Evolutionary conservation across 1,140 invertebrate genomes (phyloP), one percentile per base, ranked within the genome.

Genomic region (Drosophila subobscura): DNA sequence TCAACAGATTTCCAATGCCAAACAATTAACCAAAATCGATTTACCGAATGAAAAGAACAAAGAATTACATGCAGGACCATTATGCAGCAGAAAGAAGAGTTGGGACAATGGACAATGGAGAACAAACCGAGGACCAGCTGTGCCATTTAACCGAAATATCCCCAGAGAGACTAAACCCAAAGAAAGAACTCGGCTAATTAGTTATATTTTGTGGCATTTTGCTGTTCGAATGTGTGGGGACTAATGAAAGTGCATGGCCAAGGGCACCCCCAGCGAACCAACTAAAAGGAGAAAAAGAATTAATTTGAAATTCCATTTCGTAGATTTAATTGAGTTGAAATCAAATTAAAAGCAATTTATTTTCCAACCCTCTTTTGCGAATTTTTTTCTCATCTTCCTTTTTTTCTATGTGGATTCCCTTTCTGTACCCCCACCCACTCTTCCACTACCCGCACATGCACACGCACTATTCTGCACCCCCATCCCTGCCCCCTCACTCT

Each of bases 331-430:
- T 91, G 86, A 91, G 86, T 91, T 91, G 86, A 91, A 91, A 91
- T 90, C 89, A 91, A 91, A 91, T 91, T 91, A 91, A 91, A 91
- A 91, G 83, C 83, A 91, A 91, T 90, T 89, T 89, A 91, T 91
- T 91, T 90, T 68, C 90, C 90, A 88, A 91, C 86, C 90, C 89
- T 76, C 78, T 73, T 73, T 74, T 84, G 84, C 84, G 58, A 89
- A 67, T 84, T 89, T 88, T 86, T 83, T 77, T 80, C 46, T 2
- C 55, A 27, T 46, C 14, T 41, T 6, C n/a, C 50, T 22, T 29
- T 66, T 46, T 50, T 37, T 20, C 8, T 40, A 53, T 61, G 25
- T 59, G 41, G 41, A 14, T 51, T 64, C 27, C 37, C 52, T 58
- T 53, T 23, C 10, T 44, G 14, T 40, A 20, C 29, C 27, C 55